Conservation (phyloP, 2,797 vertebrate genomes). For the Trachurus trachurus region DNA sequence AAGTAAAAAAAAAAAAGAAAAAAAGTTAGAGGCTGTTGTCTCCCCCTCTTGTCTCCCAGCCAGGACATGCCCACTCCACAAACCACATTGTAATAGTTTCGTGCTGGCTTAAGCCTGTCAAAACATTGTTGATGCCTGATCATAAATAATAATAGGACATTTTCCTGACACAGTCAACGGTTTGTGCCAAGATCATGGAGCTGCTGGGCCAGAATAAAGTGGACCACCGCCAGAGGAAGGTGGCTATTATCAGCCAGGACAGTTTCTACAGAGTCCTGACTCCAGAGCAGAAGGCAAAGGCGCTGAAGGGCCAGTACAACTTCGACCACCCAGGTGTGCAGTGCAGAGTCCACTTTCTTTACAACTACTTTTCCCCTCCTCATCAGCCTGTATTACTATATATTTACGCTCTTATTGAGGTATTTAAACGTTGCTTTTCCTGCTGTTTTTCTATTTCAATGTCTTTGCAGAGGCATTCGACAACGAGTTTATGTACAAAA, state of each 20-base stretch:
- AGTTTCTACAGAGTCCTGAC: constrained; percentile 95
- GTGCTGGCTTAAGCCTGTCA: rapidly evolving
- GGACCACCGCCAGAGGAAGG: constrained; percentile 93
- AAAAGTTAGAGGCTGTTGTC: no score
- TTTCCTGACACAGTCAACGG: constrained; percentile 89
- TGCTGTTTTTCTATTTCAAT: constrained; percentile 4
- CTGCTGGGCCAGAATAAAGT: constrained; percentile 96
- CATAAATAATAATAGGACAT: neutral
- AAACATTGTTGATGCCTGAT: neutral
- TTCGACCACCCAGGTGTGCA: constrained; percentile 95
- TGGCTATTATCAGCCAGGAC: constrained; percentile 96
- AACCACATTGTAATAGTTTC: neutral
- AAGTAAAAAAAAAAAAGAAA: no score
- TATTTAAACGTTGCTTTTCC: neutral
- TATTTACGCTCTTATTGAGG: neutral
- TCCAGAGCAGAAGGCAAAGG: constrained; percentile 93
- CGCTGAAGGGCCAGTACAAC: constrained; percentile 96
- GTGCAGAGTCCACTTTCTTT: neutral
- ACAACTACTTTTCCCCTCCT: neutral
- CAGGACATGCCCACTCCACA: no score
- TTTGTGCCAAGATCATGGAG: constrained; percentile 99
- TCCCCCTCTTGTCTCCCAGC: no score
- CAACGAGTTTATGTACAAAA: constrained; percentile 94
- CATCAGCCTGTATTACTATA: neutral
- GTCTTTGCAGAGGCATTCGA: constrained; percentile 93